These are phyloP conservation scores for Gavialis gangeticus DNA, from an alignment of 2,113 vertebrate species.

Conservation along the genomic window DNA sequence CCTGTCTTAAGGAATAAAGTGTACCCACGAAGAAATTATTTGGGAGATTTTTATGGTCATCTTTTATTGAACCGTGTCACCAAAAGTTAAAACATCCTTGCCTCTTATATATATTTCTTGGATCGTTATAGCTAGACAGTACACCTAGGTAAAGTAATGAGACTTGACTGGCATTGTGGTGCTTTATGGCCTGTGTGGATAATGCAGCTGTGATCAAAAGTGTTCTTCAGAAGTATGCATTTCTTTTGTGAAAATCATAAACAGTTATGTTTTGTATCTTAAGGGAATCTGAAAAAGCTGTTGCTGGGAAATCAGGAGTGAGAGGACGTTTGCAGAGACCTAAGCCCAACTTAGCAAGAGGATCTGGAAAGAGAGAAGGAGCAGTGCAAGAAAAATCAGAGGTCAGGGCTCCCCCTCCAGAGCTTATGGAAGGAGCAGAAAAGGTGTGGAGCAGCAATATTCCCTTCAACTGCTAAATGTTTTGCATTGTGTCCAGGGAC, in stretches of 20 bases:
- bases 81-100: no score
- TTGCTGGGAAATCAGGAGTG: conserved; percentile 5
- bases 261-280: background rate
- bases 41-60: no score
- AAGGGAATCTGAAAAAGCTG: conserved; percentile 67
- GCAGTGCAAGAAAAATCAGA: conserved; percentile 40
- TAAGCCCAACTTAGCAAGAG: conserved; percentile 69
- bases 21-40: no score
- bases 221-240: background rate
- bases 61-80: no score
- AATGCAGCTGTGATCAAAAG: no score
- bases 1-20: background rate
- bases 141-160: background rate
- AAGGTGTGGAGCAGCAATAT: conserved; percentile 63
- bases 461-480: background rate
- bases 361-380: conserved; percentile 57
- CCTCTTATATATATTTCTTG: no score
- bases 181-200: background rate
- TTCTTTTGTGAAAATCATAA: background rate
- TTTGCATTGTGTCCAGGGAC: background rate
- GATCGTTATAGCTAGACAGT: no score
- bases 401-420: background rate
- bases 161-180: background rate
- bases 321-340: conserved; percentile 65
- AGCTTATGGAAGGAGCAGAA: background rate